Percentiles rank a stretch among this genome's conserved stretches.
These are phyloP conservation scores for Crocuta crocuta DNA, from an alignment of 2,113 vertebrate genomes.

Conservation along the genomic window DNA sequence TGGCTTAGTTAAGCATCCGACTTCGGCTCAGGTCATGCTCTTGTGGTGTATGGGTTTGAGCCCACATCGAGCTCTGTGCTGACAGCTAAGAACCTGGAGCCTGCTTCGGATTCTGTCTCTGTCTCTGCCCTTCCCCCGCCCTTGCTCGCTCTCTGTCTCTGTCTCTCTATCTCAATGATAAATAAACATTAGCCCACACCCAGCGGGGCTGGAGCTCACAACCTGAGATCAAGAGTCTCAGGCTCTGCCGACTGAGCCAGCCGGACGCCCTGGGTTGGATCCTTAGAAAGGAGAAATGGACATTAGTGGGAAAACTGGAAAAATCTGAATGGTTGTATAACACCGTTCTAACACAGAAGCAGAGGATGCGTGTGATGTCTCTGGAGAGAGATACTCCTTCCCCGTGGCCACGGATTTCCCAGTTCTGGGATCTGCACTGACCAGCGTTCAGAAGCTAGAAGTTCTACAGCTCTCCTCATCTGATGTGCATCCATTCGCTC, in stretches of 20 bases:
- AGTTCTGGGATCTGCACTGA: not conserved
- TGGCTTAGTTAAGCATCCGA: no score
- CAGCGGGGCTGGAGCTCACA: not conserved
- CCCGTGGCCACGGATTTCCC: not conserved
- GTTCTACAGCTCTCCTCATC: not conserved
- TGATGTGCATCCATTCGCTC: no score
- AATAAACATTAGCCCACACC: not conserved
- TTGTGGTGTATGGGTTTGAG: accelerated
- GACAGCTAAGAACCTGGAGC: no score
- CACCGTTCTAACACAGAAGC: not conserved
- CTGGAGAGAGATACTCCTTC: not conserved
- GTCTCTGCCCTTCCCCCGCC: no score
- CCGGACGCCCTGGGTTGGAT: not conserved
- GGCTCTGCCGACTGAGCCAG: no score
- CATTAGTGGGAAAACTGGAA: not conserved
- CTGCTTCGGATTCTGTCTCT: no score
- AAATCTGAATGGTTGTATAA: not conserved
- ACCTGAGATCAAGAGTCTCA: not conserved
- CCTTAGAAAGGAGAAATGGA: not conserved
- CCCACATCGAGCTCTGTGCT: no score
- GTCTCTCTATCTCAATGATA: no score
- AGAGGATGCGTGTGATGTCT: not conserved
- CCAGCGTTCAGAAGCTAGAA: not conserved
- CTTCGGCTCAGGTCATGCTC: no score
- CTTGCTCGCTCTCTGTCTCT: no score